phyloP scores from a whole-genome alignment of 2,888 invertebrate genomes.

The Xestia sexstrigata region DNA sequence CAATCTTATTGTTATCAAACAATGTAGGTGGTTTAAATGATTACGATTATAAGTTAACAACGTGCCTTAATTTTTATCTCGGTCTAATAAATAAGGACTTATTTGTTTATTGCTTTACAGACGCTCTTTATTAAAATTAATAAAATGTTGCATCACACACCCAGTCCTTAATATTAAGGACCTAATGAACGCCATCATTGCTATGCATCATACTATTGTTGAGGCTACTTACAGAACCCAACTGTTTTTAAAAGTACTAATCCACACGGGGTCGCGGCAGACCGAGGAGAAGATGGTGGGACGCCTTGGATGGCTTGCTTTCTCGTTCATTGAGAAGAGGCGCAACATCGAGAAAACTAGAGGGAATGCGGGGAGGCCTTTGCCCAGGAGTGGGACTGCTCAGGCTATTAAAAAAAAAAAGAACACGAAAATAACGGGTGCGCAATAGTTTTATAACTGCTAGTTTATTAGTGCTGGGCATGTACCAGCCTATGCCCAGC shows the following conservation, averaged over 20 bases:
- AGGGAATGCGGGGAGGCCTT: too few species aligned
- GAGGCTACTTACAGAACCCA: not conserved
- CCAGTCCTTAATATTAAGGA: not conserved
- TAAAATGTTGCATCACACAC: not conserved
- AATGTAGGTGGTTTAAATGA: not conserved
- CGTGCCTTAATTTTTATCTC: not conserved
- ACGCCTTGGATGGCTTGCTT: too few species aligned
- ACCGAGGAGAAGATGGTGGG: too few species aligned
- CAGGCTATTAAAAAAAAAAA: too few species aligned
- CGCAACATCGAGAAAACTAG: too few species aligned
- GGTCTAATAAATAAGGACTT: not conserved
- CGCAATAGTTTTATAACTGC: not conserved
- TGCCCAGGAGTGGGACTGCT: too few species aligned
- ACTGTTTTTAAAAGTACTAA: not conserved
- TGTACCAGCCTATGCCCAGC: not conserved
- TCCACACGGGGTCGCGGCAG: too few species aligned
- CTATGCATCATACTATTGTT: not conserved
- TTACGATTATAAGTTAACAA: not conserved
- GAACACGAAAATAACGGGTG: too few species aligned
- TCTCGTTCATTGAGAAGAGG: too few species aligned
- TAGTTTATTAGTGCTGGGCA: not conserved
- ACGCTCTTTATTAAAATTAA: not conserved
- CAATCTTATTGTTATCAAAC: not conserved
- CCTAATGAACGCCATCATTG: not conserved
- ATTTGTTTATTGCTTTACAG: not conserved